Evolutionary conservation across 2,888 invertebrate species (phyloP).

Genomic region (Cheilosia scutellata): DNA sequence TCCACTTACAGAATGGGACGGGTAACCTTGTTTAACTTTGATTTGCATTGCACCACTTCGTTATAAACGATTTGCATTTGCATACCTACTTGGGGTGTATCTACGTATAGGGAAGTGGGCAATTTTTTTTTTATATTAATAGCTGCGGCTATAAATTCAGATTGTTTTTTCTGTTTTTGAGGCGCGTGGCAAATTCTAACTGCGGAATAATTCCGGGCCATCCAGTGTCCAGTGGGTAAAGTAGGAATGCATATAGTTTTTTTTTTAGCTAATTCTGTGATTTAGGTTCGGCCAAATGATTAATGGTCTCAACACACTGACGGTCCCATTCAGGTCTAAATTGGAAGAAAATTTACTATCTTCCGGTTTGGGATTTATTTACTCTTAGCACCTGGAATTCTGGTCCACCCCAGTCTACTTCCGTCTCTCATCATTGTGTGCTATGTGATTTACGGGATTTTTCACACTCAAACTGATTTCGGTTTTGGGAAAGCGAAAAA

Average conservation of each 20-base stretch:
- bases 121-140: slow-evolving; percentile 16
- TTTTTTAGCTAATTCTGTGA: slow-evolving; percentile 19
- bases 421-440: slow-evolving; percentile 54
- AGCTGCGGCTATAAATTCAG: slow-evolving; percentile 5
- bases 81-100: slow-evolving; percentile 42
- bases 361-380: slow-evolving; percentile 57
- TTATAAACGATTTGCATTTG: slow-evolving; percentile 31
- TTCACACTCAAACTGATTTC: slow-evolving; percentile 55
- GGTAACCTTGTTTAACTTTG: slow-evolving; percentile 17
- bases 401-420: slow-evolving; percentile 37
- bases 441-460: slow-evolving; percentile 63
- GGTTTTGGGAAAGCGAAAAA: slow-evolving; percentile 4
- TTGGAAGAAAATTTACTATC: slow-evolving; percentile 60
- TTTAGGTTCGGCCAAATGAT: slow-evolving; percentile 51
- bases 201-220: slow-evolving; percentile 55
- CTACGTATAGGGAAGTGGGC: slow-evolving; percentile 24
- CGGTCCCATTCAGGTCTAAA: slow-evolving; percentile 35
- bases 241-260: slow-evolving; percentile 1
- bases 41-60: slow-evolving; percentile 1
- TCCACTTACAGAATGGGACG: slow-evolving; percentile 27
- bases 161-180: slow-evolving; percentile 40
- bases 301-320: slow-evolving; percentile 64
- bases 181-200: slow-evolving; percentile 70
- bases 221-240: slow-evolving; percentile 32
- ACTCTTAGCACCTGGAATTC: slow-evolving; percentile 68